Evolutionary conservation across 2,797 vertebrate genomes (phyloP).

Genomic region (Staurois parvus): DNA sequence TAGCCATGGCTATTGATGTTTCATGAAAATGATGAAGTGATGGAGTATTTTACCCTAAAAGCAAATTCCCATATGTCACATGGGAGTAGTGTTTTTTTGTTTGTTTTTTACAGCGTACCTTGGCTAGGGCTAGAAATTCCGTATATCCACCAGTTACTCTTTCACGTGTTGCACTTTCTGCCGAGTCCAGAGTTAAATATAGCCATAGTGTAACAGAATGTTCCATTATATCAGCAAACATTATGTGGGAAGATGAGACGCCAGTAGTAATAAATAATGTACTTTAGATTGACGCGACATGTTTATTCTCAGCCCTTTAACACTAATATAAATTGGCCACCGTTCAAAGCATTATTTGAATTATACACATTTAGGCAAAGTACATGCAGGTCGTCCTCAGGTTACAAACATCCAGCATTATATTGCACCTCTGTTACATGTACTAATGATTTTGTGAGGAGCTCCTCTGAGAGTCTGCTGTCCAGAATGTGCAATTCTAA

Average conservation of each 20-base stretch:
- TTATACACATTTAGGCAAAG: background rate
- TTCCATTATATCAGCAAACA: slow-evolving; percentile 6
- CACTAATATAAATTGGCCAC: slow-evolving; percentile 26
- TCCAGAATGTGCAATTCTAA: background rate
- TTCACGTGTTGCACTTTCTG: slow-evolving; percentile 59
- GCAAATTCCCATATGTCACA: slow-evolving; percentile 16
- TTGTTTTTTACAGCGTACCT: slow-evolving; percentile 16
- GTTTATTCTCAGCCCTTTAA: slow-evolving; percentile 11
- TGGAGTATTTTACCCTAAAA: slow-evolving; percentile 15
- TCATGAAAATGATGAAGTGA: slow-evolving; percentile 45
- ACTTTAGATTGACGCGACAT: background rate
- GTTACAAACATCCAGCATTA: background rate
- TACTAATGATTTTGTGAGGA: background rate
- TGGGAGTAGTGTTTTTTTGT: slow-evolving; percentile 23
- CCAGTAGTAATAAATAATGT: slow-evolving; percentile 41
- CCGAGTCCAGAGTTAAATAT: slow-evolving; percentile 38
- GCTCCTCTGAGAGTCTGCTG: background rate
- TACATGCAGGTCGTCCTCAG: background rate
- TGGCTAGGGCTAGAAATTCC: slow-evolving; percentile 30
- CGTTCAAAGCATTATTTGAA: background rate
- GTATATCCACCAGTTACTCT: slow-evolving; percentile 22
- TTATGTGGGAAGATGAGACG: slow-evolving; percentile 26
- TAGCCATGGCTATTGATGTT: slow-evolving; percentile 67
- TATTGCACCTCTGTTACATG: background rate
- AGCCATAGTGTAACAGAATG: slow-evolving; percentile 47